Base-by-base conservation (phyloP, 2,888 invertebrate species). In the Polyommatus iphigenia region DNA sequence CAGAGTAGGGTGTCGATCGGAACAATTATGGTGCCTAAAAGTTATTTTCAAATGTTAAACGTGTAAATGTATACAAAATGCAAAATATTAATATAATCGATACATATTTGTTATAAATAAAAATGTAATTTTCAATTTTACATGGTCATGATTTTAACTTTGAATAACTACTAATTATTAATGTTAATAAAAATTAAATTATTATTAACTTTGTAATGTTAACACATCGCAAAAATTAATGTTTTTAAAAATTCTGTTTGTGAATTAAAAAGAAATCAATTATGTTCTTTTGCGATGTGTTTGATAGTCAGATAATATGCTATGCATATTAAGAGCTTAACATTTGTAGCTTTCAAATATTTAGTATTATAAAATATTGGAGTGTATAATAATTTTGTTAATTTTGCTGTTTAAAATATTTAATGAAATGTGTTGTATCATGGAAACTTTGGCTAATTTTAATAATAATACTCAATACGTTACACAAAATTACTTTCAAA, bases 11-110 rank as follows among this genome's bases (percentile, higher is more conserved):
- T 3, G 75, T 54, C 75, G 46, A 50, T 75, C 15, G 75, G 75
- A 75, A 29, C 75, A 75, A 75, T 54, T 24, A 29, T 50, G 75
- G 75, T 75, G 75, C 75, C 75, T 75, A 50, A 75, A 50, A 24
- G 24, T 54, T 54, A 50, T 75, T 75, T 75, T 50, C 7, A 54
- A 75, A 75, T 75, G 75, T 75, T 75, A 75, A 62, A 75, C 3
- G 29, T 75, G 29, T 29, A 50, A 73, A 50, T 73, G 73, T 75
- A 54, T 75, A 73, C 73, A 73, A 50, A 54, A 46, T 29, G 75
- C 29, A 15, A 41, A 36, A 71, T n/a, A 41, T 46, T 41, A 75
- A 29, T 29, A 8, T 59, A 59, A n/a, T 20, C 46, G 46, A 13
- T 59, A 59, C 15, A 20, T 57, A 41, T n/a, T 72, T 15, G 29